Evolutionary conservation across 1,140 invertebrate genomes (phyloP).

Genomic region (Drosophila burlai): DNA sequence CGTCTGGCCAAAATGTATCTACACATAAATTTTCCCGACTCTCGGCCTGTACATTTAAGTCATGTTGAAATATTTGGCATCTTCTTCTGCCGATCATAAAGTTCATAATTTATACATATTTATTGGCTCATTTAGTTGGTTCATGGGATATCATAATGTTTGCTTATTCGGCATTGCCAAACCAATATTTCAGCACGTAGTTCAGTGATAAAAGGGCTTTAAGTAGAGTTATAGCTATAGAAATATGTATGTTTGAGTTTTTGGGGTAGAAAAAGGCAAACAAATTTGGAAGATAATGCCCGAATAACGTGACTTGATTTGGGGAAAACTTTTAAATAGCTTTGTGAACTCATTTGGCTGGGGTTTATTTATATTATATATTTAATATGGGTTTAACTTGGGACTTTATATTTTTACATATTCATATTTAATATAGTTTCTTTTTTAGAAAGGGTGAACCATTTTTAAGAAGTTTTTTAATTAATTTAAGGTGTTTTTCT

Average conservation of each 20-base stretch:
- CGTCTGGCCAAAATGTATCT: conserved; percentile 60
- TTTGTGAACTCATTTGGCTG: background rate
- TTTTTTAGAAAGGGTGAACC: too few species aligned
- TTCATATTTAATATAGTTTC: too few species aligned
- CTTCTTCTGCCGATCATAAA: conserved; percentile 48
- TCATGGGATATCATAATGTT: conserved; percentile 18
- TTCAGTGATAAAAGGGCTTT: conserved; percentile 4
- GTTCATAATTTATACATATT: conserved; percentile 57
- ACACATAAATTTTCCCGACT: conserved; percentile 49
- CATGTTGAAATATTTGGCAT: conserved; percentile 63
- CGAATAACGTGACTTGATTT: background rate
- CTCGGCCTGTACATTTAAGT: conserved; percentile 33
- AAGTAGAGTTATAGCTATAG: background rate
- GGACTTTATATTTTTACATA: too few species aligned
- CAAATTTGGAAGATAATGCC: background rate
- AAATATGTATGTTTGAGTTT: too few species aligned
- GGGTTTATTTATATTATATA: background rate
- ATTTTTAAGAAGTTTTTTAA: background rate
- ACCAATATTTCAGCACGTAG: conserved; percentile 24
- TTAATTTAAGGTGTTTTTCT: background rate
- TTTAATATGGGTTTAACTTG: background rate
- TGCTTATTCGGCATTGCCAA: background rate
- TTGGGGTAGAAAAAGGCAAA: background rate
- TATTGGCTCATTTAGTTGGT: conserved; percentile 35
- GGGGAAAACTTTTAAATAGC: background rate